Percentiles rank a stretch among this genome's conserved stretches.
These are phyloP conservation scores for Semaprochilodus insignis DNA, from an alignment of 2,797 vertebrate species.

Conservation along the genomic window DNA sequence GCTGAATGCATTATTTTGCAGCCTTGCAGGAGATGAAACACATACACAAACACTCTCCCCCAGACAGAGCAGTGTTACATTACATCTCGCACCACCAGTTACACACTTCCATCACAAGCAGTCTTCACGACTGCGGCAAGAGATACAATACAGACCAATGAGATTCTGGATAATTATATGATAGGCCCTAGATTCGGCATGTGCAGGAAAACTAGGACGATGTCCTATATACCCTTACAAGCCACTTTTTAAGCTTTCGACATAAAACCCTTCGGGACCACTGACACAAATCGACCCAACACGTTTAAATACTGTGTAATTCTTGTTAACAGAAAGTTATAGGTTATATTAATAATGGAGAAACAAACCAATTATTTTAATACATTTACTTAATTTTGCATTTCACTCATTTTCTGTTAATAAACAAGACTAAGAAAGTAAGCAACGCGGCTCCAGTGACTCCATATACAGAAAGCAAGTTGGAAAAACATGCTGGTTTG, in stretches of 20 bases:
- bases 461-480: too few species aligned
- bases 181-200: not conserved
- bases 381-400: not conserved
- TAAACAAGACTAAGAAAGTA: too few species aligned
- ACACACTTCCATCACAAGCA: not conserved
- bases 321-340: not conserved
- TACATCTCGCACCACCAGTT: conserved; percentile 5
- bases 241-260: not conserved
- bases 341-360: not conserved
- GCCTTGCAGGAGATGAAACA: not conserved
- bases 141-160: conserved; percentile 13
- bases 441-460: too few species aligned
- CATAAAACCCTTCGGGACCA: not conserved
- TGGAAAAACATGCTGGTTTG: too few species aligned
- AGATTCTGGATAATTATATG: conserved; percentile 12
- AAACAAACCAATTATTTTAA: not conserved
- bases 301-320: not conserved
- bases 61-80: not conserved
- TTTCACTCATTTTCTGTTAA: too few species aligned
- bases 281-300: not conserved
- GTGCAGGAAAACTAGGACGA: conserved; percentile 13
- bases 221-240: conserved; percentile 3
- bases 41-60: not conserved
- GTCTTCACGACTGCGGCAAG: not conserved
- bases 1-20: not conserved